Percentiles rank a stretch among this genome's conserved stretches.
Evolutionary conservation across 1,140 invertebrate species (phyloP).

Genomic region (Mylabris phalerata): DNA sequence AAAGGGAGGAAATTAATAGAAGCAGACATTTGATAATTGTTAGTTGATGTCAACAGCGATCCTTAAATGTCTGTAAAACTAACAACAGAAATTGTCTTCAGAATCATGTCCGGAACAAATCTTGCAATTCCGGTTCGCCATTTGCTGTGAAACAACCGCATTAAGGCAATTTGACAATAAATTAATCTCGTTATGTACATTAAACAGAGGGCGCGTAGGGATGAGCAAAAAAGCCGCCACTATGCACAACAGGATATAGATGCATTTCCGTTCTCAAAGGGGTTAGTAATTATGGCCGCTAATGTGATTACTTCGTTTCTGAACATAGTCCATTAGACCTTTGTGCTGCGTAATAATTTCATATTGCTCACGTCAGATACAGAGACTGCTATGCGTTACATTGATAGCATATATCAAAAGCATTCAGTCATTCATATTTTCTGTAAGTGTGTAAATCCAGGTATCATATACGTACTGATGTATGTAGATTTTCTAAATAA

Average conservation of each 20-base stretch:
- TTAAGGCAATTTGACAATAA: slow-evolving; percentile 42
- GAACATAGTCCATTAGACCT: slow-evolving; percentile 42
- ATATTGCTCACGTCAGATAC: slow-evolving; percentile 33
- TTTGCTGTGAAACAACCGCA: slow-evolving; percentile 45
- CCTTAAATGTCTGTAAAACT: no score
- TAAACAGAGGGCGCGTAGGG: slow-evolving; percentile 26
- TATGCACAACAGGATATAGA: slow-evolving; percentile 43
- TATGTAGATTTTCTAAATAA: no score
- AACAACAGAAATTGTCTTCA: no score
- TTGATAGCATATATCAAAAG: no score
- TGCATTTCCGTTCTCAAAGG: slow-evolving; percentile 45
- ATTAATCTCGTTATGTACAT: slow-evolving; percentile 41
- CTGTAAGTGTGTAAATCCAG: no score
- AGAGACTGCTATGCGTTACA: background rate
- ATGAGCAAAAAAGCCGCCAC: slow-evolving; percentile 30
- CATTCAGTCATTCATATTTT: no score
- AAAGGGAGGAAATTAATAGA: no score
- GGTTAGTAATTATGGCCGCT: slow-evolving; percentile 42
- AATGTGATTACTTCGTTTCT: slow-evolving; percentile 44
- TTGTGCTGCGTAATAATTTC: slow-evolving; percentile 39
- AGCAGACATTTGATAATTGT: no score
- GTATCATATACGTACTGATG: no score
- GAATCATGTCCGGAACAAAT: slow-evolving; percentile 20
- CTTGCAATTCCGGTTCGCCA: slow-evolving; percentile 24
- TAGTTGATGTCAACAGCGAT: no score